A percentile compares a stretch with the other conserved stretches of the same genome.
Evolutionary conservation across 92 coral and sea anemone genomes (phyloP).

Genomic region (Umimayanthus kanabou): DNA sequence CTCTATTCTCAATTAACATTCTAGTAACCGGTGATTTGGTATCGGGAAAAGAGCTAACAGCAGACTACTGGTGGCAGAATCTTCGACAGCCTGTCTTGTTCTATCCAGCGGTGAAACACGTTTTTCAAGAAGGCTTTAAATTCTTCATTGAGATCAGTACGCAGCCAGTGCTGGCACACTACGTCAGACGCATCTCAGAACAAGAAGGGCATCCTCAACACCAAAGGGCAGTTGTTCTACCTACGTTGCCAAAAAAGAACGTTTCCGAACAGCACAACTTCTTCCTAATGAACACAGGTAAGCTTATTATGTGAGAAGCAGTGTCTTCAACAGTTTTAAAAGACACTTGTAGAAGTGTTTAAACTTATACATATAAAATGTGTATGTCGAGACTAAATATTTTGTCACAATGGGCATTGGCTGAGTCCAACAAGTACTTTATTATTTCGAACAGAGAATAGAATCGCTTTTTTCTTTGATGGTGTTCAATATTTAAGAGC

Average conservation of each 20-base stretch:
- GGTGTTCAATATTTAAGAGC: too few relatives aligned
- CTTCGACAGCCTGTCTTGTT: slow-evolving; percentile 74
- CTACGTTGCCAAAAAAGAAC: slow-evolving; percentile 66
- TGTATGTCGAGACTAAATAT: too few relatives aligned
- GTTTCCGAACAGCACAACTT: not conserved
- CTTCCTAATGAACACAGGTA: too few relatives aligned
- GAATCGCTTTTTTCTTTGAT: too few relatives aligned
- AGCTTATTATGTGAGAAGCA: too few relatives aligned
- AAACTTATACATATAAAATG: too few relatives aligned
- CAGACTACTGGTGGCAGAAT: slow-evolving; percentile 83
- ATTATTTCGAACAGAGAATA: too few relatives aligned
- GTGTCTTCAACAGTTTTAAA: too few relatives aligned
- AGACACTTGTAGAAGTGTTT: too few relatives aligned
- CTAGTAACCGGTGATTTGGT: slow-evolving; percentile 63
- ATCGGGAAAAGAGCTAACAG: slow-evolving; percentile 49
- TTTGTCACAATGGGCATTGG: too few relatives aligned
- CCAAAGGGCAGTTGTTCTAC: slow-evolving; percentile 34
- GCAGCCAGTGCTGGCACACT: slow-evolving; percentile 67
- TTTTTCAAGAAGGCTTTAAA: slow-evolving; percentile 63
- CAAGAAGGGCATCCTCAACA: slow-evolving; percentile 37
- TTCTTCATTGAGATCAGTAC: slow-evolving; percentile 73
- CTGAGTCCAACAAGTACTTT: too few relatives aligned
- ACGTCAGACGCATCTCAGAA: slow-evolving; percentile 58
- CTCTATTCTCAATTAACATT: slow-evolving; percentile 49
- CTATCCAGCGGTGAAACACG: slow-evolving; percentile 53